Conservation (phyloP, 2,113 vertebrate genomes). For the Saguinus imperator region DNA sequence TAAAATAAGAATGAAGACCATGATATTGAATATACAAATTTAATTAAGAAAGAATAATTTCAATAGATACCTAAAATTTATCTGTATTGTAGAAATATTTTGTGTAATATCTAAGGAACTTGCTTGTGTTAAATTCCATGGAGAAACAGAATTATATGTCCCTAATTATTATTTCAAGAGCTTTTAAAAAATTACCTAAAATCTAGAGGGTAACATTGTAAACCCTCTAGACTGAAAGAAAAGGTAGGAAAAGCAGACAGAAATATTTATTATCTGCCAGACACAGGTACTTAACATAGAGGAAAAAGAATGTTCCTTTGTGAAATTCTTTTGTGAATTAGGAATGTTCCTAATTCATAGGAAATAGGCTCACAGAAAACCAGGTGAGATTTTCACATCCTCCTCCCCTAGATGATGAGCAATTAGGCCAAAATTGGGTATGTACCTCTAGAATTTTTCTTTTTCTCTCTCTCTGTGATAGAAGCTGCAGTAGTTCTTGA, state of each 20-base stretch:
- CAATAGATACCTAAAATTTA: not conserved
- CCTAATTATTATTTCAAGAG: not conserved
- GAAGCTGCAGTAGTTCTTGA: not conserved
- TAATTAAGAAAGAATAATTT: not conserved
- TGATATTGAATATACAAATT: not conserved
- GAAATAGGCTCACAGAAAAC: not conserved
- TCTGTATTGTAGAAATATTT: not conserved
- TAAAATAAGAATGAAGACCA: not conserved
- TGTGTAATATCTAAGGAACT: not conserved
- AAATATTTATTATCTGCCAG: not conserved
- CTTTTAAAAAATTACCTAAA: not conserved
- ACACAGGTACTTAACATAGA: not conserved
- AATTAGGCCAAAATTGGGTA: not conserved
- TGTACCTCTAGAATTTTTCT: not conserved
- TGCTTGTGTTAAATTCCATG: not conserved
- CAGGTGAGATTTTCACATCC: not conserved
- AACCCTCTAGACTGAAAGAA: not conserved
- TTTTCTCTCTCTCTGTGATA: accelerated
- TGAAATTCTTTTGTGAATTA: not conserved
- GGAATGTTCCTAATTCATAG: not conserved
- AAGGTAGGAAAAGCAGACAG: not conserved
- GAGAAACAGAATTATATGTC: not conserved
- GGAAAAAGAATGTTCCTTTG: not conserved
- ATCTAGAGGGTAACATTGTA: not conserved
- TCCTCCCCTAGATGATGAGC: not conserved